These are phyloP conservation scores for Drosophila busckii DNA, from an alignment of 1,140 invertebrate species.

Conservation along the genomic window DNA sequence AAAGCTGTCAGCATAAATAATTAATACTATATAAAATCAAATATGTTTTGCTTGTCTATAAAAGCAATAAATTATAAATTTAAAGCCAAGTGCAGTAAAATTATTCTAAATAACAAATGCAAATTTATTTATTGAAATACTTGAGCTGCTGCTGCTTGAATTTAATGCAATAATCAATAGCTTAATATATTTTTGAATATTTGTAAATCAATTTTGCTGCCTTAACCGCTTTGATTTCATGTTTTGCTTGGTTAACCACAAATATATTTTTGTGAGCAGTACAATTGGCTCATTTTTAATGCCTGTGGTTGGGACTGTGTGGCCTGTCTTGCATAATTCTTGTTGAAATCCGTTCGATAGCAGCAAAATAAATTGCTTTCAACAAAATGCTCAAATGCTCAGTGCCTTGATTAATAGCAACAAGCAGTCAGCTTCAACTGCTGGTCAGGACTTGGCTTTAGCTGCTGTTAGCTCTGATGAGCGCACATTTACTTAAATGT, in stretches of 20 bases:
- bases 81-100: too few relatives aligned
- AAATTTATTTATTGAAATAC: slow-evolving; percentile 57
- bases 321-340: slow-evolving; percentile 42
- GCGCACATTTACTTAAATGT: slow-evolving; percentile 67
- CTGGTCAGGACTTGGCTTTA: slow-evolving; percentile 31
- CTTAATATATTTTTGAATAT: too few relatives aligned
- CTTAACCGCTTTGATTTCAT: too few relatives aligned
- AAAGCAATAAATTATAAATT: too few relatives aligned
- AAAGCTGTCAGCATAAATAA: slow-evolving; percentile 28
- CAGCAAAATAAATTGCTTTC: slow-evolving; percentile 75
- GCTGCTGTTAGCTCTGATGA: slow-evolving; percentile 46
- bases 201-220: too few relatives aligned
- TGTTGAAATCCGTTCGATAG: slow-evolving; percentile 60
- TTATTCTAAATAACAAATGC: too few relatives aligned
- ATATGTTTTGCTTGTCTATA: too few relatives aligned
- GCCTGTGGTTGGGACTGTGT: slow-evolving; percentile 17
- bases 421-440: slow-evolving; percentile 26
- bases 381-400: slow-evolving; percentile 70
- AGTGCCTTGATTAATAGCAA: slow-evolving; percentile 67
- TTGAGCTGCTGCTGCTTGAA: slow-evolving; percentile 34
- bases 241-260: too few relatives aligned
- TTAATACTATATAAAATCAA: too few relatives aligned
- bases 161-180: slow-evolving; percentile 3
- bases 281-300: background rate
- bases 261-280: too few relatives aligned